Conservation (phyloP, 2,797 vertebrate genomes). For the Margarornis squamiger region DNA sequence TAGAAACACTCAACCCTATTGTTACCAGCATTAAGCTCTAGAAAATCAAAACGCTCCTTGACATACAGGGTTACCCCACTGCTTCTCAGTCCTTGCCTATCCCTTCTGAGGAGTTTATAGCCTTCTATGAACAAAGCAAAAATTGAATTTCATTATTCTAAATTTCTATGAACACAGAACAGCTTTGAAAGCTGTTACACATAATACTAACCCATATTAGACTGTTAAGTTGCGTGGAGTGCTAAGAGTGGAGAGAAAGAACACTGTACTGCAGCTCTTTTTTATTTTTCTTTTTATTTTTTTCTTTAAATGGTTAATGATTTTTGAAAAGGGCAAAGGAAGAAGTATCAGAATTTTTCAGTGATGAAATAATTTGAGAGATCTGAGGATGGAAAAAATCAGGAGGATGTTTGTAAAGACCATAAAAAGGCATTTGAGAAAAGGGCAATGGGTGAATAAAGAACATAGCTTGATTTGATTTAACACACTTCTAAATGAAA, state of each 20-base stretch:
- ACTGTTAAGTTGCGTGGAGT: neutral
- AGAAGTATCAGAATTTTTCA: neutral
- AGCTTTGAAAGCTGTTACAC: neutral
- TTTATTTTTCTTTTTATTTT: neutral
- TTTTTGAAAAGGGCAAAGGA: neutral
- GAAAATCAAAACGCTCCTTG: neutral
- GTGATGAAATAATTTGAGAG: neutral
- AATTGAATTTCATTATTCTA: neutral
- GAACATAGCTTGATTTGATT: neutral
- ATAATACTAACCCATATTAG: neutral
- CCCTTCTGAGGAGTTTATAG: neutral
- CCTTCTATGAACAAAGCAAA: neutral
- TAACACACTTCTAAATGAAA: neutral
- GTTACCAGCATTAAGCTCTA: neutral
- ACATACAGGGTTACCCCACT: neutral
- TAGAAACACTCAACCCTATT: neutral
- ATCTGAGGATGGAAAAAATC: neutral
- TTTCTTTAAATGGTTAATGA: neutral
- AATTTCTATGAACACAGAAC: neutral
- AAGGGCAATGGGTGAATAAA: neutral
- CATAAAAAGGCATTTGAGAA: neutral
- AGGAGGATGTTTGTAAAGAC: neutral
- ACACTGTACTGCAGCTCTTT: neutral
- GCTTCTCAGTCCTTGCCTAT: neutral
- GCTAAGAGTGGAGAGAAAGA: neutral